Evolutionary conservation across 2,797 vertebrate species (phyloP).

Genomic region (Muraenolepis orangiensis): DNA sequence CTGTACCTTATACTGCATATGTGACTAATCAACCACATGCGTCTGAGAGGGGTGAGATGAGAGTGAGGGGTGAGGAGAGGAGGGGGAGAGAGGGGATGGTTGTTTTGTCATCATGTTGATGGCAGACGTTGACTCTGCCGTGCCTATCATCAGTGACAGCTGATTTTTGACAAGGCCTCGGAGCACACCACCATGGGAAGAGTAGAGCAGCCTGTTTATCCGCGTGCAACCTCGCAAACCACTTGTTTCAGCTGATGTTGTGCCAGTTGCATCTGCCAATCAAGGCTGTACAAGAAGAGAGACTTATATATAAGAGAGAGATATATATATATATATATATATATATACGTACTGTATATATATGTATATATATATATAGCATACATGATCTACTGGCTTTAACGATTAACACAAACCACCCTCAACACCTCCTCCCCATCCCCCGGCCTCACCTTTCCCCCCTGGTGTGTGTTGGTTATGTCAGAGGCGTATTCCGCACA

Average conservation of each 20-base stretch:
- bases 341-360: no score
- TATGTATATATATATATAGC: no score
- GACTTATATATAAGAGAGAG: no score
- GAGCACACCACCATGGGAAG: constrained; percentile 36
- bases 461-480: background rate
- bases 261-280: background rate
- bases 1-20: no score
- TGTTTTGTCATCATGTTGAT: background rate
- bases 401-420: background rate
- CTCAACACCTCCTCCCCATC: background rate
- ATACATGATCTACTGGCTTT: background rate
- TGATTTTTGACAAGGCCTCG: constrained; percentile 39
- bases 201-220: background rate
- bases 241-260: background rate
- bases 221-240: background rate
- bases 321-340: no score
- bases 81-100: constrained; percentile 6
- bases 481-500: background rate
- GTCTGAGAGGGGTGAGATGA: background rate
- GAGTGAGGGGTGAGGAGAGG: background rate
- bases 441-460: background rate
- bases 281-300: background rate
- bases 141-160: constrained; percentile 48
- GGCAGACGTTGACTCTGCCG: constrained; percentile 41
- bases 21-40: no score